Evolutionary conservation across 2,888 invertebrate genomes (phyloP).

Genomic region (Heliconius cydno): DNA sequence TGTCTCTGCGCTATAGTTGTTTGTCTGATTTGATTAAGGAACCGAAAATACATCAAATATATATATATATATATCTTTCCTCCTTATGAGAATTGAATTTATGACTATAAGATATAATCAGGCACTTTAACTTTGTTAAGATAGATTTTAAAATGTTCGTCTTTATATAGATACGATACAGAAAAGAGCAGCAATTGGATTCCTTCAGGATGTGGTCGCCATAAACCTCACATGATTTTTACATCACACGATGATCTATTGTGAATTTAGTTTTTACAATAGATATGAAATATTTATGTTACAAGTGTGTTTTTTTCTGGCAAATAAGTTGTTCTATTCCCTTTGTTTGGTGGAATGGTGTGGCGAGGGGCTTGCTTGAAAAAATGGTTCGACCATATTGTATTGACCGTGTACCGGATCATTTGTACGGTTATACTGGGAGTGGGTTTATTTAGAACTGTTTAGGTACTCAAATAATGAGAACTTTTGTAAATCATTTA

Average conservation of each 20-base stretch:
- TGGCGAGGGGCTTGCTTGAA: constrained; percentile 33
- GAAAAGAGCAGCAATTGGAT: no score
- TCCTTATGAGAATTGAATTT: not conserved
- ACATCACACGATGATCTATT: constrained; percentile 22
- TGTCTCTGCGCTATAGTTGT: not conserved
- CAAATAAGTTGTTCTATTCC: constrained; percentile 39
- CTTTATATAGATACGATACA: not conserved
- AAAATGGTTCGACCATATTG: constrained; percentile 37
- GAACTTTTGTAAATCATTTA: constrained; percentile 4
- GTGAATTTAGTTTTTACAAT: constrained; percentile 17
- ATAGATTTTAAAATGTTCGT: not conserved
- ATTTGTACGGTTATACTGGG: constrained; percentile 31
- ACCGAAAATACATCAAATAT: not conserved
- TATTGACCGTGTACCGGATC: constrained; percentile 29
- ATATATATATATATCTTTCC: not conserved
- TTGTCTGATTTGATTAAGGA: not conserved
- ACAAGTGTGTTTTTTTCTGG: constrained; percentile 33
- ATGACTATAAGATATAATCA: not conserved
- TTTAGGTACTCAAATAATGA: constrained; percentile 19
- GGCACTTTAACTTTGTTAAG: not conserved
- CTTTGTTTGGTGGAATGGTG: constrained; percentile 35
- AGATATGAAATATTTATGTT: constrained; percentile 28
- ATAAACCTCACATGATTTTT: constrained; percentile 16
- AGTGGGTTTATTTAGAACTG: constrained; percentile 26
- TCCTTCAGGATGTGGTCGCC: constrained; percentile 8